Evolutionary conservation across 2,888 invertebrate species (phyloP).

Genomic region (Cephus pygmeus): DNA sequence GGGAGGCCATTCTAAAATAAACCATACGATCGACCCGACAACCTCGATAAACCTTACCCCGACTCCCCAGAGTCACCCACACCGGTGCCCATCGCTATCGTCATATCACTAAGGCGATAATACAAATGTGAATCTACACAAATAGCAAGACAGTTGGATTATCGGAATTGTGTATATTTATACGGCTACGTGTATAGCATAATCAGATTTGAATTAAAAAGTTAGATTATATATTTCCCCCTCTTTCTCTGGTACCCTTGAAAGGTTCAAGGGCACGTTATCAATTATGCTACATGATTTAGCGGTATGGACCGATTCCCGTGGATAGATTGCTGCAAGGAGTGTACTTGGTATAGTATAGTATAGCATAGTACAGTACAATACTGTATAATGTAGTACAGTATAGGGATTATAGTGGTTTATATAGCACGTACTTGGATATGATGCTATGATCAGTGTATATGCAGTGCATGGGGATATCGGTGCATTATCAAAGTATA

Average conservation of each 20-base stretch:
- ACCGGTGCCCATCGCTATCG: background rate
- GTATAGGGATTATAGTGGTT: background rate
- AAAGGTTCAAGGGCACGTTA: background rate
- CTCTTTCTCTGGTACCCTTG: background rate
- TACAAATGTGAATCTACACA: background rate
- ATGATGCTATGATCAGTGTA: background rate
- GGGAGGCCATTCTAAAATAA: background rate
- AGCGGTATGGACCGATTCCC: background rate
- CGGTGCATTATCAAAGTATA: background rate
- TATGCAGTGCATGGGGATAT: background rate
- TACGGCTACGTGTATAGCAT: background rate
- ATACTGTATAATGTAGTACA: background rate
- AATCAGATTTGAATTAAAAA: background rate
- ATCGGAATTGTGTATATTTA: background rate
- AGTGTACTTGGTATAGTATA: background rate
- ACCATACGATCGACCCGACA: background rate
- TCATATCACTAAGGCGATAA: background rate
- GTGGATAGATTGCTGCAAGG: background rate
- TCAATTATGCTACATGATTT: background rate
- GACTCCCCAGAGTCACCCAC: background rate
- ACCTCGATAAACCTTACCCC: background rate
- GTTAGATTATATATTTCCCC: too few relatives aligned
- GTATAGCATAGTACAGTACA: background rate
- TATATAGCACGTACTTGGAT: background rate
- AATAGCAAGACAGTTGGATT: background rate